Conservation (phyloP, 2,888 invertebrate species). For the Ceraclea dissimilis region DNA sequence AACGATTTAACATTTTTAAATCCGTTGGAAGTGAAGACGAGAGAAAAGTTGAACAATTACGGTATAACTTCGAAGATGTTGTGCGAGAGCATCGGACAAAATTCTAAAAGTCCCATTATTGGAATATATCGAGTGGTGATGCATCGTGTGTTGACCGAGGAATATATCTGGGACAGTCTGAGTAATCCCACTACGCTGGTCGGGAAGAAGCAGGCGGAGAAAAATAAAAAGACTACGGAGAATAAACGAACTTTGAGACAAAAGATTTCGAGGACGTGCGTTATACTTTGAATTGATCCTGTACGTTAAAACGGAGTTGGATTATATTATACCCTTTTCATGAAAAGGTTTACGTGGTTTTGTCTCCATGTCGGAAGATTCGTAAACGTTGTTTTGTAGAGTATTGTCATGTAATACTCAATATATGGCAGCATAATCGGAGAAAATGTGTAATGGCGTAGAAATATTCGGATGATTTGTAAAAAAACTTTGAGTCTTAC, state of each 20-base stretch:
- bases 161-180: constrained; percentile 26
- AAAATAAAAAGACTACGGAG: constrained; percentile 11
- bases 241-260: constrained; percentile 22
- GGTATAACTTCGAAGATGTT: constrained; percentile 56
- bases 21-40: constrained; percentile 44
- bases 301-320: too few relatives aligned
- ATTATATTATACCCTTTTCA: too few relatives aligned
- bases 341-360: too few relatives aligned
- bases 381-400: too few relatives aligned
- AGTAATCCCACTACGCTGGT: constrained; percentile 22
- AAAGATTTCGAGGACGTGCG: constrained; percentile 24
- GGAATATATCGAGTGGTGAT: constrained; percentile 65
- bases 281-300: constrained; percentile 17
- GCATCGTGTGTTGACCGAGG: constrained; percentile 38
- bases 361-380: too few relatives aligned
- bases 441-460: too few relatives aligned
- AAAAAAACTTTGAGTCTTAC: too few relatives aligned
- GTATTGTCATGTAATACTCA: too few relatives aligned
- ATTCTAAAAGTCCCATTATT: constrained; percentile 57
- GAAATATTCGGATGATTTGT: too few relatives aligned
- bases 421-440: too few relatives aligned
- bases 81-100: constrained; percentile 45
- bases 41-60: constrained; percentile 45
- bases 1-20: constrained; percentile 34
- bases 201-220: constrained; percentile 11